These are phyloP conservation scores for Calameuta idolon DNA, from an alignment of 2,888 invertebrate genomes.

Conservation along the genomic window DNA sequence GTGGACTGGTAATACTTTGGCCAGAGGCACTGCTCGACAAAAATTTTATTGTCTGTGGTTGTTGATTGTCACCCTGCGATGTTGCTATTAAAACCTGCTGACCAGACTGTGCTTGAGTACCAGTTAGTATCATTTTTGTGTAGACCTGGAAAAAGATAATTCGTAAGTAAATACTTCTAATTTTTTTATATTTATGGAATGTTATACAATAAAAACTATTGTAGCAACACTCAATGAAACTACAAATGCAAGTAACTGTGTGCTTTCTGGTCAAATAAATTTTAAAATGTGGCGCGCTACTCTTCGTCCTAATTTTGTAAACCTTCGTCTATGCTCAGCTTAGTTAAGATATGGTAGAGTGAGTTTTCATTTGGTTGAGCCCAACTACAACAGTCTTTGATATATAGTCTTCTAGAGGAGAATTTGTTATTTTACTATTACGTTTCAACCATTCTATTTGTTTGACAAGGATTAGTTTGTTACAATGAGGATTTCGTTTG, in stretches of 20 bases:
- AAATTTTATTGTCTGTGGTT: slow-evolving; percentile 60
- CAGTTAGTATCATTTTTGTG: slow-evolving; percentile 65
- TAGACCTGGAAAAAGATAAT: slow-evolving; percentile 47
- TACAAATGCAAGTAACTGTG: background rate
- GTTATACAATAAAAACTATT: background rate
- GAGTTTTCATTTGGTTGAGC: background rate
- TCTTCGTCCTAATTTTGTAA: background rate
- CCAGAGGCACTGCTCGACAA: slow-evolving; percentile 52
- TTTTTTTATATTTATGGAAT: background rate
- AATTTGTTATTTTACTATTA: background rate
- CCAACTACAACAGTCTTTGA: background rate
- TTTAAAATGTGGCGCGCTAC: too few species aligned
- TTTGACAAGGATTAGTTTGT: background rate
- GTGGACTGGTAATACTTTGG: slow-evolving; percentile 60
- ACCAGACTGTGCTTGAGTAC: slow-evolving; percentile 57
- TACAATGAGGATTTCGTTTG: background rate
- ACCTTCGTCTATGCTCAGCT: background rate
- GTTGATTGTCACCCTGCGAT: slow-evolving; percentile 55
- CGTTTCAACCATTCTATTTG: too few species aligned
- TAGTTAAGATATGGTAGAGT: background rate
- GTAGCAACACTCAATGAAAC: background rate
- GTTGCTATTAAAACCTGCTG: slow-evolving; percentile 62
- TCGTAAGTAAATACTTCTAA: slow-evolving; percentile 6
- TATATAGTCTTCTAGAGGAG: background rate
- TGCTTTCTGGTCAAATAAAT: too few species aligned